These are phyloP conservation scores for Hippasteria phrygiana DNA, from an alignment of 53 echinoderm and acorn worm genomes.

Conservation along the genomic window DNA sequence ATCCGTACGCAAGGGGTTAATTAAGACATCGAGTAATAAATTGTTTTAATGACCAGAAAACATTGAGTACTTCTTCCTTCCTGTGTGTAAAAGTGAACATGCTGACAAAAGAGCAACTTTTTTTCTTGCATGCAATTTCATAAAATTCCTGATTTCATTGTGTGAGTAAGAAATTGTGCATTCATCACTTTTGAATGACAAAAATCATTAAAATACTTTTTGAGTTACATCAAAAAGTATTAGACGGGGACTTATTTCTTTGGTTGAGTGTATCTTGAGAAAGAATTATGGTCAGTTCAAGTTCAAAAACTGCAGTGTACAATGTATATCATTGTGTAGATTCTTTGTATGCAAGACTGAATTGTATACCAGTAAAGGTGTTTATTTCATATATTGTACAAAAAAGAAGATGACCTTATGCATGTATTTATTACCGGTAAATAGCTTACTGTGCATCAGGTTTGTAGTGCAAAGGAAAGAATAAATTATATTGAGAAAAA, in stretches of 20 bases:
- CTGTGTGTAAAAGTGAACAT: too few species aligned
- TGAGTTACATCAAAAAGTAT: too few species aligned
- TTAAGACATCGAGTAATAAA: too few species aligned
- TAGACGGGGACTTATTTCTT: not conserved
- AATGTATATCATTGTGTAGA: constrained; percentile 15
- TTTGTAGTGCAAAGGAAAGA: not conserved
- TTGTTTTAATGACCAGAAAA: too few species aligned
- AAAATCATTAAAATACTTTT: too few species aligned
- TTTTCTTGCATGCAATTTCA: too few species aligned
- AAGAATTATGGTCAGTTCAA: not conserved
- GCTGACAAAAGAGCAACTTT: too few species aligned
- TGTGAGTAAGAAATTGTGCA: too few species aligned
- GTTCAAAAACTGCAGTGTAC: not conserved
- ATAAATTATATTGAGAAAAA: constrained; percentile 46
- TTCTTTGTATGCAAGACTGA: constrained; percentile 40
- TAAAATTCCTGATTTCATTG: too few species aligned
- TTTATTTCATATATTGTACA: constrained; percentile 18
- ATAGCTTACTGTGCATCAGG: constrained; percentile 14
- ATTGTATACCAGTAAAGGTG: constrained; percentile 25
- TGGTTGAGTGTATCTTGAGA: not conserved
- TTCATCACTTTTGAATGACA: too few species aligned
- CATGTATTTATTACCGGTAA: constrained; percentile 61
- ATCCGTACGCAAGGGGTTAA: too few species aligned
- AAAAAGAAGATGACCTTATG: constrained; percentile 5
- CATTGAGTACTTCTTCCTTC: too few species aligned